These are phyloP conservation scores for Nephotettix cincticeps DNA, from an alignment of 1,140 invertebrate genomes.

Conservation along the genomic window DNA sequence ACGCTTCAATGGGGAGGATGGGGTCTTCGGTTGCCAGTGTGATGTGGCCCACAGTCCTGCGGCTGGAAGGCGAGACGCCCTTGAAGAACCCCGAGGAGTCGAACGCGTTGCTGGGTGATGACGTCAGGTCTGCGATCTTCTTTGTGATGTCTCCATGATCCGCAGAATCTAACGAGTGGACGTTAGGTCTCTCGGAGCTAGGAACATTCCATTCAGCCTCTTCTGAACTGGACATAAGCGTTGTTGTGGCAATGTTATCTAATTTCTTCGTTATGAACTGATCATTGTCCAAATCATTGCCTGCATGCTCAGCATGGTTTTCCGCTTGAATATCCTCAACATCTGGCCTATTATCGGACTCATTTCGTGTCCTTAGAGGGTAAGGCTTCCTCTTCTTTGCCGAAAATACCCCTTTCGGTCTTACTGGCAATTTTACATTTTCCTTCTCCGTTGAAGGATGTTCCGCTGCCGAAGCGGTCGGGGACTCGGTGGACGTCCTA, in stretches of 20 bases:
- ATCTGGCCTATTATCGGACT: not conserved
- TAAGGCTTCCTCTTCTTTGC: slow-evolving; percentile 41
- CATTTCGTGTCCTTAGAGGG: slow-evolving; percentile 17
- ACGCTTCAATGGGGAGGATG: slow-evolving; percentile 54
- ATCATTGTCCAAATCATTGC: slow-evolving; percentile 5
- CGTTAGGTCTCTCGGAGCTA: slow-evolving; percentile 10
- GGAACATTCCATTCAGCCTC: slow-evolving; percentile 31
- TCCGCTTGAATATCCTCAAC: slow-evolving; percentile 31
- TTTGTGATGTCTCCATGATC: slow-evolving; percentile 45
- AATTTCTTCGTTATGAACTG: slow-evolving; percentile 33
- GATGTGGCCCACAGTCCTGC: slow-evolving; percentile 44
- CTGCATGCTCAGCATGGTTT: slow-evolving; percentile 26
- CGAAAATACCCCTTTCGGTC: slow-evolving; percentile 38
- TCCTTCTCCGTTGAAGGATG: slow-evolving; percentile 12
- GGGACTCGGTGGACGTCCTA: slow-evolving; percentile 37
- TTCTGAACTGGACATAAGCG: slow-evolving; percentile 32
- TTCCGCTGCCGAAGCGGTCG: slow-evolving; percentile 23
- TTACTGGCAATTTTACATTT: slow-evolving; percentile 17
- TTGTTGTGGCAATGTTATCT: slow-evolving; percentile 35
- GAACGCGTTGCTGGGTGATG: slow-evolving; percentile 51
- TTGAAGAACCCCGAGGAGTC: slow-evolving; percentile 51
- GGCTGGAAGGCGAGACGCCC: slow-evolving; percentile 45
- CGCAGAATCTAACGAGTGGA: slow-evolving; percentile 39
- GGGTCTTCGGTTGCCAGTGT: slow-evolving; percentile 52
- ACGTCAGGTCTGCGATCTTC: slow-evolving; percentile 54